Base-by-base conservation (phyloP, 2,888 invertebrate species). In the Barypeithes pellucidus region DNA sequence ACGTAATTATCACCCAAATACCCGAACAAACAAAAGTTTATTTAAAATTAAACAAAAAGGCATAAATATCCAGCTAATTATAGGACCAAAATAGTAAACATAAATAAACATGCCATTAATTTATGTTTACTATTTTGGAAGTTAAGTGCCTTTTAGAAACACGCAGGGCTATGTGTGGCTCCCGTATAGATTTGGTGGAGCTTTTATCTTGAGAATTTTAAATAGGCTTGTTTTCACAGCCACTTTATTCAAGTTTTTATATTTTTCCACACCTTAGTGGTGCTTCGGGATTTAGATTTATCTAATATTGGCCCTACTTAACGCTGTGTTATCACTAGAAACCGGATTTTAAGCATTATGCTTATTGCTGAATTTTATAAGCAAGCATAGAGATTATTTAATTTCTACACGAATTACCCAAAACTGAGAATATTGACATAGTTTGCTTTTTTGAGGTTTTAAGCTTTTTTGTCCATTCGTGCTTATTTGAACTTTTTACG, bases 31-130 rank as follows among this genome's bases (percentile, higher is more conserved):
- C 8, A 11, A 5, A 50, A 24, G 50, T n/a, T 22, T 50, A 50
- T 50, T 50, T 50, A 50, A 0, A 50, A 50, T 24, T 22, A 65
- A 65, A 65, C 36, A 47, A 36, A 66, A 66, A 66, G 18, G 18
- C 66, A 54, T 61, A 61, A 61, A 61, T 43, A 61, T 61, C 24
- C 14, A 24, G 41, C 24, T 61, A 61, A 61, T 61, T 61, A 61
- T 16, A 45, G 16, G 29, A 61, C 61, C 43, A 8, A 43, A 61
- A 61, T 57, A 57, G 54, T 16, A 45, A 24, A 4, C 20, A 22
- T 61, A 61, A 61, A 61, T 61, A 61, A 61, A 61, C 61, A 61
- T 61, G 45, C 45, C 61, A 45, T 61, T 61, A 61, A 29, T 29
- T 20, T 14, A 11, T 43, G 60, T 60, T 60, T 41, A 60, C 41